A percentile compares a stretch with the other conserved stretches of the same genome.
phyloP scores from a whole-genome alignment of 1,140 invertebrate species.

The Euwallacea fornicatus region DNA sequence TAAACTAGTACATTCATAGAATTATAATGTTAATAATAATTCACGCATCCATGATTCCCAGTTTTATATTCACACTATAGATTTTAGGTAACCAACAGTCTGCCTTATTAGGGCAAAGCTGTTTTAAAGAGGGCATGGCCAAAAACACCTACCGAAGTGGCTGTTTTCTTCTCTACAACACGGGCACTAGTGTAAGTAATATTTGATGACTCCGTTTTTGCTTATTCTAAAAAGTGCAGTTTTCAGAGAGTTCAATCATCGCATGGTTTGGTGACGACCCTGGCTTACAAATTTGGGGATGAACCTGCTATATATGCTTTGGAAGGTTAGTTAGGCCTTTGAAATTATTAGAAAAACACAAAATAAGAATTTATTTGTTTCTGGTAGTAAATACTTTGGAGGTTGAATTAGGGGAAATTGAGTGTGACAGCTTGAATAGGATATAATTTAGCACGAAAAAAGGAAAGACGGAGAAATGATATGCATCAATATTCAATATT shows the following conservation, averaged over 20 bases:
- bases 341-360: no score
- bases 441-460: background rate
- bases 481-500: background rate
- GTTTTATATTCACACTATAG: slow-evolving; percentile 20
- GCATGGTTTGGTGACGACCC: slow-evolving; percentile 91
- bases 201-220: background rate
- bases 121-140: slow-evolving; percentile 84
- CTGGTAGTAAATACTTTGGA: no score
- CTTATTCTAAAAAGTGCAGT: slow-evolving; percentile 31
- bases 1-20: no score
- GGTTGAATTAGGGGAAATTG: background rate
- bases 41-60: no score
- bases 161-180: slow-evolving; percentile 95
- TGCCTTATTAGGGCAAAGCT: slow-evolving; percentile 91
- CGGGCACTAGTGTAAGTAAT: slow-evolving; percentile 70
- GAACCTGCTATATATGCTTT: slow-evolving; percentile 82
- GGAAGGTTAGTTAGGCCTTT: slow-evolving; percentile 63
- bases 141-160: slow-evolving; percentile 97
- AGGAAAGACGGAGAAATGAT: background rate
- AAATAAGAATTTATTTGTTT: no score
- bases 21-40: no score
- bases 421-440: background rate
- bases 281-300: slow-evolving; percentile 89
- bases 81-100: slow-evolving; percentile 91
- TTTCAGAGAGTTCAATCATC: slow-evolving; percentile 76